Conservation (phyloP, 2,797 vertebrate genomes). For the Gallinago nigripennis region DNA sequence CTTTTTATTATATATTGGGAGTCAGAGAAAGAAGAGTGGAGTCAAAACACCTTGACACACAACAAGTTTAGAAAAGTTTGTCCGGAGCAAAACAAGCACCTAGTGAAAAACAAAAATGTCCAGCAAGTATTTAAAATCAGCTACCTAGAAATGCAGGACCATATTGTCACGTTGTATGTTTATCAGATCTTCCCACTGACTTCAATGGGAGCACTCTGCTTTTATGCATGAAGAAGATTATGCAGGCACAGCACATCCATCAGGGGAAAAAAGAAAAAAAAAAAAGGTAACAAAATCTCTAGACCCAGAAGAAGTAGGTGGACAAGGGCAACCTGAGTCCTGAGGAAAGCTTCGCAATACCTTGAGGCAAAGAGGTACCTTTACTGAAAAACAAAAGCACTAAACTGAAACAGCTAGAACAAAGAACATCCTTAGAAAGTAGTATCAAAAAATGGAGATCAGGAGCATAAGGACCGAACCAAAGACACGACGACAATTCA, state of each 20-base stretch:
- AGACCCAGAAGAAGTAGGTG: background rate
- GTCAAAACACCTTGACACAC: background rate
- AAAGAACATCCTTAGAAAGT: background rate
- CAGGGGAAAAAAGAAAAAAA: background rate
- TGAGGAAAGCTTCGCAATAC: background rate
- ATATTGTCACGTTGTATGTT: background rate
- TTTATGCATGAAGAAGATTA: background rate
- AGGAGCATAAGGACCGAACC: background rate
- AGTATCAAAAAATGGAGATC: background rate
- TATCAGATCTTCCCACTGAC: background rate
- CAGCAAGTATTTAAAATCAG: background rate
- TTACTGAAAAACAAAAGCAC: background rate
- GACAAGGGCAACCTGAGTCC: background rate
- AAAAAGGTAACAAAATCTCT: background rate
- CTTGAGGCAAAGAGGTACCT: background rate
- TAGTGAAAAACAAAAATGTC: background rate
- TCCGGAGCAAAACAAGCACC: background rate
- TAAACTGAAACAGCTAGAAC: background rate
- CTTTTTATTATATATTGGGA: background rate
- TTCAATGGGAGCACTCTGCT: background rate
- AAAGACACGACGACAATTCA: constrained; percentile 2
- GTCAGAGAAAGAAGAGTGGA: background rate
- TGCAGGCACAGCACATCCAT: background rate
- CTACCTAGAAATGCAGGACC: background rate
- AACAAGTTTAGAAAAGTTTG: background rate